These are phyloP conservation scores for Drosophila greeni DNA, from an alignment of 2,888 invertebrate species.

Conservation along the genomic window DNA sequence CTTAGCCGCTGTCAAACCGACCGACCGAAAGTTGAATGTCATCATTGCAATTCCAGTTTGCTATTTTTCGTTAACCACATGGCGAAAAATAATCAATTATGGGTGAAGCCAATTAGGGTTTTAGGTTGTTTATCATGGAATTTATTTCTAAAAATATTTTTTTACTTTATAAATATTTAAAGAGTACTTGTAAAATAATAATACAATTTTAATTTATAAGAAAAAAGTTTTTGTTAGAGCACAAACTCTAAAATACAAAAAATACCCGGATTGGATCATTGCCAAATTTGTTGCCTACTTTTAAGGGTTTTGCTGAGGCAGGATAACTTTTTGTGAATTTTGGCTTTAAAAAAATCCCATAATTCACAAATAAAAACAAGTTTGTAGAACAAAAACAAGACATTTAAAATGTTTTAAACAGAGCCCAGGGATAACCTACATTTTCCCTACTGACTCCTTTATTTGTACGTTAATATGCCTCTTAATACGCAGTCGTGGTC, in stretches of 20 bases:
- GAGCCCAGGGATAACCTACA: not conserved
- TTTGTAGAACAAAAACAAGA: not conserved
- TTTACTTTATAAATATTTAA: not conserved
- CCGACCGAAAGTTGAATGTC: constrained; percentile 58
- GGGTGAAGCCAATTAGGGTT: too few species aligned
- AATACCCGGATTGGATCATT: not conserved
- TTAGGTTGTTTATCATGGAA: not conserved
- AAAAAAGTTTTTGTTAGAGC: not conserved
- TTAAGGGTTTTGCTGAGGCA: not conserved
- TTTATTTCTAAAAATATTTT: not conserved
- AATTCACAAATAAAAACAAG: too few species aligned
- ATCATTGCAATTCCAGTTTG: constrained; percentile 20
- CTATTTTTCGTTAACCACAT: constrained; percentile 5
- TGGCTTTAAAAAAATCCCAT: not conserved
- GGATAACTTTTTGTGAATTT: not conserved
- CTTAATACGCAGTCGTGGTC: constrained; percentile 1
- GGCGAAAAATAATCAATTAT: not conserved
- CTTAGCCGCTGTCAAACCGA: constrained; percentile 52
- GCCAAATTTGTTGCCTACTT: not conserved
- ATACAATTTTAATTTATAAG: not conserved
- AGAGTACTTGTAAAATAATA: not conserved
- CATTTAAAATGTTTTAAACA: too few species aligned
- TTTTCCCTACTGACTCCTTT: not conserved
- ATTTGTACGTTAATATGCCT: not conserved
- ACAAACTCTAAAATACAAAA: not conserved